Conservation (phyloP, 2,113 vertebrate genomes). For the Coturnix japonica region DNA sequence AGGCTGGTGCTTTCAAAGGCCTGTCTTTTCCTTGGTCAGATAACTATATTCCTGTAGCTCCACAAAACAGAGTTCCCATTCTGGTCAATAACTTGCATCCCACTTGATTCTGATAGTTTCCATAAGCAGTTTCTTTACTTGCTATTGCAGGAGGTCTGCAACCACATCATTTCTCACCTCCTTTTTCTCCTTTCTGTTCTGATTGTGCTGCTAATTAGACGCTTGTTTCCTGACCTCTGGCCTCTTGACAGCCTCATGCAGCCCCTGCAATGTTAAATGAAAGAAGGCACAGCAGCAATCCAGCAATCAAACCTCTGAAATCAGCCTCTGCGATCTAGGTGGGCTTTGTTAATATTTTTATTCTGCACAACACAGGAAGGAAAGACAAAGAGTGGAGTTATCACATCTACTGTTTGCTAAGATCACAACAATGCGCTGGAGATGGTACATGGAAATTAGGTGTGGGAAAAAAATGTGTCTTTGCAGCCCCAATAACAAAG, state of each 20-base stretch:
- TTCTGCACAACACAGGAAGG: not conserved
- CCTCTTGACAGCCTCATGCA: not conserved
- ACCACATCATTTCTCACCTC: not conserved
- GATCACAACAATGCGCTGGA: not conserved
- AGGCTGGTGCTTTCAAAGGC: not conserved
- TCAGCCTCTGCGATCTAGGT: constrained; percentile 3
- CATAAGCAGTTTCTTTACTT: not conserved
- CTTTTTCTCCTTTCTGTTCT: not conserved
- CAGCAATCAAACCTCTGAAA: constrained; percentile 11
- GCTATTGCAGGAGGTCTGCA: not conserved
- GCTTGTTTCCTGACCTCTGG: constrained; percentile 27
- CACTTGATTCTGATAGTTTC: not conserved
- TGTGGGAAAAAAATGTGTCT: not conserved
- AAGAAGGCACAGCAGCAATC: constrained; percentile 26
- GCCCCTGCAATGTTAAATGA: constrained; percentile 18
- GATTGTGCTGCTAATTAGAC: constrained; percentile 42
- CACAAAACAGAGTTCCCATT: not conserved
- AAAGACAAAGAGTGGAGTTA: not conserved
- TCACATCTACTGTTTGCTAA: not conserved
- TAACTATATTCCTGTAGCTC: not conserved
- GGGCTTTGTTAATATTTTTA: constrained; percentile 9
- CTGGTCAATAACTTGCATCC: not conserved
- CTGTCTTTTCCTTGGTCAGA: not conserved
- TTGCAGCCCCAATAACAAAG: not conserved
- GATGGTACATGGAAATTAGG: not conserved